These are phyloP conservation scores for Cepaea hortensis DNA, from an alignment of 2,888 invertebrate genomes.

Conservation along the genomic window DNA sequence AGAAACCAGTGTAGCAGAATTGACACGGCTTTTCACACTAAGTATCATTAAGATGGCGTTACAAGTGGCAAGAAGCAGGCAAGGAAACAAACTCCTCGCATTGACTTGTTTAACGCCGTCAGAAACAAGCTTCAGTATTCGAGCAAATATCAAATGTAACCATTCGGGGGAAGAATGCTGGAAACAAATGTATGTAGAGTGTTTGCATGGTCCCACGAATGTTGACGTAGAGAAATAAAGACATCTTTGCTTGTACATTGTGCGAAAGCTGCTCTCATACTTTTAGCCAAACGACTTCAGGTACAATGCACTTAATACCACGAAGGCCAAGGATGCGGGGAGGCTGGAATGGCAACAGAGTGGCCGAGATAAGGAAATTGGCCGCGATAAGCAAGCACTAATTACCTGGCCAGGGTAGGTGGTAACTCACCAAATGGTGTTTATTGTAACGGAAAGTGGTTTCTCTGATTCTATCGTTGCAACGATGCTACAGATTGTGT, in stretches of 20 bases:
- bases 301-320: slow-evolving; percentile 27
- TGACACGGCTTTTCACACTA: not conserved
- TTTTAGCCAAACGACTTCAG: not conserved
- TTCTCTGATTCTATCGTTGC: not conserved
- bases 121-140: slow-evolving; percentile 8
- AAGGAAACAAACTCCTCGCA: slow-evolving; percentile 13
- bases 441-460: not conserved
- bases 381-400: slow-evolving; percentile 16
- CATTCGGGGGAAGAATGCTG: not conserved
- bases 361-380: not conserved
- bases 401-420: slow-evolving; percentile 14
- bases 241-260: not conserved
- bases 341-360: not conserved
- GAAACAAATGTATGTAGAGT: slow-evolving; percentile 20
- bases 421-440: not conserved
- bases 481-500: not conserved
- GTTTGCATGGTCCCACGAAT: not conserved
- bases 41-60: not conserved
- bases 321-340: not conserved
- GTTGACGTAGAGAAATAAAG: slow-evolving; percentile 23
- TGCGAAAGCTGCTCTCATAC: not conserved
- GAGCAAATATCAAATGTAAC: slow-evolving; percentile 21
- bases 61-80: not conserved
- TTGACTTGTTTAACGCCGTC: slow-evolving; percentile 18
- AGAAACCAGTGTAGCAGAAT: not conserved